Evolutionary conservation across 2,113 vertebrate genomes (phyloP).

Genomic region (Syrmaticus mikado): DNA sequence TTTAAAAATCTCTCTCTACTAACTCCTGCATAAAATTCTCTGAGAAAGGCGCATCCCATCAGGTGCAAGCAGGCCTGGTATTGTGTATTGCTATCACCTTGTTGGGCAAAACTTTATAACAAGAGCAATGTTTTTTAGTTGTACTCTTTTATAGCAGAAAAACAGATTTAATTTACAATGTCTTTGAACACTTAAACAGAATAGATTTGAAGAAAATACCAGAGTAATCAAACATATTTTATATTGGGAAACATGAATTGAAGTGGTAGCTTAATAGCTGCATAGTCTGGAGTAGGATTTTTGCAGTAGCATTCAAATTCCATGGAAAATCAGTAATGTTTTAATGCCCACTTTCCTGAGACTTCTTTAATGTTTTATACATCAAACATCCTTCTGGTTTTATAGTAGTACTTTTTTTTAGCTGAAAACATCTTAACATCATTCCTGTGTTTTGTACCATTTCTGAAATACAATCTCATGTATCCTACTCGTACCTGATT

Average conservation of each 20-base stretch:
- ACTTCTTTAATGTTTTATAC: neutral
- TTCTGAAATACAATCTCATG: neutral
- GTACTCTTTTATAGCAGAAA: neutral
- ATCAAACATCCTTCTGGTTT: neutral
- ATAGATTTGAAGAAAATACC: neutral
- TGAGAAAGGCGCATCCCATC: neutral
- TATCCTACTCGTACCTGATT: neutral
- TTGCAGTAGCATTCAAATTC: neutral
- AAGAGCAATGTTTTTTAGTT: neutral
- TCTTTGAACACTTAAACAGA: neutral
- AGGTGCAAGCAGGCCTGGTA: neutral
- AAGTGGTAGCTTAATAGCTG: neutral
- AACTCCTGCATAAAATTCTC: neutral
- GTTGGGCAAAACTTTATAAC: neutral
- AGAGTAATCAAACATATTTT: neutral
- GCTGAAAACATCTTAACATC: accelerated
- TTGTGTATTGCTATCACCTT: neutral
- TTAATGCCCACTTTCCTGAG: neutral
- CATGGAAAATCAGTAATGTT: neutral
- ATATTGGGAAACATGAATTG: neutral
- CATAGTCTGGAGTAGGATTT: neutral
- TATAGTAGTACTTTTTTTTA: neutral
- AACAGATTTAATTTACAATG: neutral
- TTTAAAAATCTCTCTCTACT: neutral
- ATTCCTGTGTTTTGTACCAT: neutral